Evolutionary conservation across 2,113 vertebrate genomes (phyloP).

Genomic region (Nothoprocta pentlandii): DNA sequence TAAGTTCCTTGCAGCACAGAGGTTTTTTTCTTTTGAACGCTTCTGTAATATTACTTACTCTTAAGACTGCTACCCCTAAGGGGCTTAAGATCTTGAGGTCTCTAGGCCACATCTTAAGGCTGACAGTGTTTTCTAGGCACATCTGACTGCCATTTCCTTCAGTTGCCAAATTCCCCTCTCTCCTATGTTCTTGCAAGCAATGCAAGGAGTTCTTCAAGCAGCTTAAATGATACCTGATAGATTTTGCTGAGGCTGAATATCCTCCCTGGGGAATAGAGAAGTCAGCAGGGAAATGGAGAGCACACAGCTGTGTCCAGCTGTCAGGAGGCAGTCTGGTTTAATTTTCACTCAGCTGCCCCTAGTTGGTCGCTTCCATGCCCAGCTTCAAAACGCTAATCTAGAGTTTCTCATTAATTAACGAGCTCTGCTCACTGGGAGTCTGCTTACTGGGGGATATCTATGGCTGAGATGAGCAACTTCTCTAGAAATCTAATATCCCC

Average conservation of each 20-base stretch:
- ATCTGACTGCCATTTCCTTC: background rate
- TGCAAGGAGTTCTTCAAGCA: background rate
- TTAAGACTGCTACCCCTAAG: background rate
- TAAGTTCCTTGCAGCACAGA: background rate
- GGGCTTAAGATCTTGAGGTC: background rate
- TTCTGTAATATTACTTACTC: background rate
- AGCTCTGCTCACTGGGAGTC: conserved; percentile 59
- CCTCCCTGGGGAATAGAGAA: conserved; percentile 35
- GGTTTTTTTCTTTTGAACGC: background rate
- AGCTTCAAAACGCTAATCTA: conserved; percentile 44
- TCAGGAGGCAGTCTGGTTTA: background rate
- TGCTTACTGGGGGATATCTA: conserved; percentile 16
- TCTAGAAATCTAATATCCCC: conserved; percentile 42
- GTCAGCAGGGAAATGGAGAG: conserved; percentile 38
- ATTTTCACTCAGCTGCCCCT: conserved; percentile 62
- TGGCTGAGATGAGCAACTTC: conserved; percentile 29
- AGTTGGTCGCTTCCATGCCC: conserved; percentile 15
- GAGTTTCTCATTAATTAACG: conserved; percentile 72
- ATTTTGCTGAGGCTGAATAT: conserved; percentile 12
- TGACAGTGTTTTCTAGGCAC: background rate
- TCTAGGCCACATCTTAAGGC: background rate
- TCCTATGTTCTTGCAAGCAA: background rate
- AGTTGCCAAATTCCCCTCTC: background rate
- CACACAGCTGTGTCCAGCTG: background rate
- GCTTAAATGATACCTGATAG: background rate